Percentiles rank a stretch among this genome's conserved stretches.
Evolutionary conservation across 2,797 vertebrate species (phyloP).

Genomic region (Intellagama lesueurii): DNA sequence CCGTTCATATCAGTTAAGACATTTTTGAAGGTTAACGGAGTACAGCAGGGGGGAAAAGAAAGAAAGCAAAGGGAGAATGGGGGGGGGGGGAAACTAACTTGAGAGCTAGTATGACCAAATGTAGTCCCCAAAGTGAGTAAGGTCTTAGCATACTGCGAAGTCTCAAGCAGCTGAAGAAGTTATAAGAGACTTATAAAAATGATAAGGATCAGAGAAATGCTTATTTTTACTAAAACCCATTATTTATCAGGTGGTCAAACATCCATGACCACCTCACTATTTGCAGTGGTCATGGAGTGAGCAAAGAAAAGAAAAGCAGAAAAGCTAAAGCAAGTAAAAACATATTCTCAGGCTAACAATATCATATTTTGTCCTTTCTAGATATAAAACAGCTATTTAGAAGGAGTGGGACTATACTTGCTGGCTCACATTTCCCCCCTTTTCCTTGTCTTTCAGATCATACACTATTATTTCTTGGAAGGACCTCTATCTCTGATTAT

Average conservation of each 20-base stretch:
- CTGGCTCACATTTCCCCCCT: too few relatives aligned
- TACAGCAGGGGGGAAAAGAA: background rate
- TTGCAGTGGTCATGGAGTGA: background rate
- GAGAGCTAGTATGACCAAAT: background rate
- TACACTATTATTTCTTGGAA: background rate
- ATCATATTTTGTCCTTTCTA: background rate
- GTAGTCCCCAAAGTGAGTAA: slow-evolving; percentile 18
- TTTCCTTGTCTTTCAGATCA: background rate
- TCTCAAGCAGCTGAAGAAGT: too few relatives aligned
- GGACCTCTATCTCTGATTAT: background rate
- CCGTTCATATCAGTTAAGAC: background rate
- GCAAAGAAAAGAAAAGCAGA: background rate
- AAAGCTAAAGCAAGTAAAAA: background rate
- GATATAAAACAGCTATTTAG: too few relatives aligned
- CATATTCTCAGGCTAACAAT: background rate
- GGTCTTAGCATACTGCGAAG: background rate
- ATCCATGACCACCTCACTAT: background rate
- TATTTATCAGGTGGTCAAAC: slow-evolving; percentile 24
- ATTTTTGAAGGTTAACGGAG: background rate
- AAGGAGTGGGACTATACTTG: too few relatives aligned
- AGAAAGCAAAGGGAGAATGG: background rate
- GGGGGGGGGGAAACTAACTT: background rate
- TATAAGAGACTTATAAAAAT: background rate
- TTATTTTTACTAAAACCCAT: background rate
- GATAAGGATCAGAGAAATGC: background rate